Evolutionary conservation across 2,797 vertebrate species (phyloP).

Genomic region (Natrix natrix): DNA sequence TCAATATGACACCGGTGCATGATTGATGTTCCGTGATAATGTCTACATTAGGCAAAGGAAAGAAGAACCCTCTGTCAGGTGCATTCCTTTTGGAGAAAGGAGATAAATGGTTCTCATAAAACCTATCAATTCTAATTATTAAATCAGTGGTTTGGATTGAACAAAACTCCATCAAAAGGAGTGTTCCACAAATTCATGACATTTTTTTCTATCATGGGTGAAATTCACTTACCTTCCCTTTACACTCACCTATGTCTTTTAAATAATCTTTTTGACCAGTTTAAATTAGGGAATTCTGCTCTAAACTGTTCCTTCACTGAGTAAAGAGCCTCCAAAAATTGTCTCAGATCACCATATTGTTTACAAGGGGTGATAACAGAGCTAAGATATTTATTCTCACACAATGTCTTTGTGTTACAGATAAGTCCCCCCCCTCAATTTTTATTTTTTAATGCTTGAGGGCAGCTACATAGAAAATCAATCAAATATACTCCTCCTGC

Average conservation of each 20-base stretch:
- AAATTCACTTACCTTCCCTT: too few relatives aligned
- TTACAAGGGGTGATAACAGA: background rate
- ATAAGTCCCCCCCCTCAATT: background rate
- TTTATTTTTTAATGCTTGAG: background rate
- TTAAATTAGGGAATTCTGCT: background rate
- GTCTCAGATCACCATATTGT: background rate
- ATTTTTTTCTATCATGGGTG: background rate
- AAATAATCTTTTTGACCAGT: background rate
- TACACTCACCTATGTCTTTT: background rate
- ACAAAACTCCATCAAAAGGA: slow-evolving; percentile 57
- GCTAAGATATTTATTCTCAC: background rate
- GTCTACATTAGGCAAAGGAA: slow-evolving; percentile 16
- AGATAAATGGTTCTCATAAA: slow-evolving; percentile 39
- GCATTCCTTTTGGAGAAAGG: slow-evolving; percentile 39
- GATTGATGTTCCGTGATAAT: slow-evolving; percentile 40
- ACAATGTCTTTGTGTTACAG: background rate
- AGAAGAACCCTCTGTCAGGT: slow-evolving; percentile 27
- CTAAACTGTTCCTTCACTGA: background rate
- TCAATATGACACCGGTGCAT: slow-evolving; percentile 8
- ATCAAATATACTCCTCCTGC: background rate
- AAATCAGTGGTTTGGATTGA: slow-evolving; percentile 56
- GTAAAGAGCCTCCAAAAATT: background rate
- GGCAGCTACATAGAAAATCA: background rate
- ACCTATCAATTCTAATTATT: slow-evolving; percentile 66
- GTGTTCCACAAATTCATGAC: slow-evolving; percentile 39